Base-by-base conservation (phyloP, 2,888 invertebrate genomes). In the Apeira syringaria region DNA sequence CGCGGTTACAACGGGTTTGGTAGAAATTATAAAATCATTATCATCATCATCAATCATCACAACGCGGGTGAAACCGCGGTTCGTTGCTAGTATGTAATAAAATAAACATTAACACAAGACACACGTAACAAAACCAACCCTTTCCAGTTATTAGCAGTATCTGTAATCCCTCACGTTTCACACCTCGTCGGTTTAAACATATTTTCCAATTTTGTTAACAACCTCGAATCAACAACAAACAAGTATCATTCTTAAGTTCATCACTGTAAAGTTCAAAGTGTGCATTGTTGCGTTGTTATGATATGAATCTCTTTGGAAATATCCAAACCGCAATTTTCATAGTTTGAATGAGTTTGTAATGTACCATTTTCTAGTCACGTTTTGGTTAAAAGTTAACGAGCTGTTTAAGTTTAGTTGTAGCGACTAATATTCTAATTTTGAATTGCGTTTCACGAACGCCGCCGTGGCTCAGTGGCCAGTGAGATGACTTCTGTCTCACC, bases 301-400 rank as follows among this genome's bases (percentile, higher is more conserved):
- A 32, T 28, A 39, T 46, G 37, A 40, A 59, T 56, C 56, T 48
- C 55, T 56, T 61, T 53, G 48, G 49, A 67, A 59, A 53, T 46
- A 15, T 30, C 30, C 31, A 48, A 47, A 53, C 50, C 43, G 40
- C 54, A 55, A 59, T 68, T 63, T 64, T 55, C 57, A 61, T 65
- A 67, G 63, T 64, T 53, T 30, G 50, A 59, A 61, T 60, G 55
- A 56, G 54, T 62, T 59, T 51, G 64, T 64, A 60, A 63, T 59
- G 54, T 55, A 60, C 58, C 60, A 61, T 62, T 56, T 52, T 42
- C 26, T 20, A 49, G 64, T 73, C 72, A 73, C 72, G 73, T 72
- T 60, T 50, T 40, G 41, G 47, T 51, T 53, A 42, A 35, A 43
- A 50, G 49, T 55, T 51, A 53, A 51, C 53, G 42, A 56, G 51